A percentile compares a stretch with the other conserved stretches of the same genome.
phyloP scores from a whole-genome alignment of 2,797 vertebrate species.

The Aulostomus chinensis region DNA sequence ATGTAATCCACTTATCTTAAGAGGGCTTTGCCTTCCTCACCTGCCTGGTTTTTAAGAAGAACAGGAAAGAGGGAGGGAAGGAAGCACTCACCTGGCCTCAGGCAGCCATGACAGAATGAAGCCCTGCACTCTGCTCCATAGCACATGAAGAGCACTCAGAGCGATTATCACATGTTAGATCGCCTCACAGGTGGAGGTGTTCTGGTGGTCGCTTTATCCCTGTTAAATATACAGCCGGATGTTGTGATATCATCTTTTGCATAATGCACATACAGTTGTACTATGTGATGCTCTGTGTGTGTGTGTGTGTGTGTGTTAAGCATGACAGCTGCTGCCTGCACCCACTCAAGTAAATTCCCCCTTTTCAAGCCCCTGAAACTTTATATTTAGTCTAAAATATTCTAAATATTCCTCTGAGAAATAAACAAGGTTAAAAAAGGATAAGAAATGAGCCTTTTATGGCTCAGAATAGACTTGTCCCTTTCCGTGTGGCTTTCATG shows the following conservation, averaged over 20 bases:
- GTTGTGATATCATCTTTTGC: conserved; percentile 54
- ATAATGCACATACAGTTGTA: conserved; percentile 14
- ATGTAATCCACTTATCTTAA: conserved; percentile 74
- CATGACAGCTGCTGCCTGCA: conserved; percentile 21
- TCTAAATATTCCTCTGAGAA: conserved; percentile 69
- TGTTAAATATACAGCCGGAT: conserved; percentile 59
- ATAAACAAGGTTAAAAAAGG: conserved; percentile 82
- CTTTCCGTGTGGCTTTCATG: conserved; percentile 79
- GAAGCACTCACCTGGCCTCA: conserved; percentile 64
- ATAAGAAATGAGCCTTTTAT: conserved; percentile 76
- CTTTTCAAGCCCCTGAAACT: conserved; percentile 53
- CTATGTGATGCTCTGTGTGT: conserved; percentile 5
- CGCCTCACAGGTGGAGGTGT: conserved; percentile 59
- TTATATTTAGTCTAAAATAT: conserved; percentile 78
- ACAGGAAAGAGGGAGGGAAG: conserved; percentile 60
- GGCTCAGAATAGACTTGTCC: conserved; percentile 76
- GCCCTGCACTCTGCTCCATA: conserved; percentile 39
- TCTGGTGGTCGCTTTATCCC: conserved; percentile 51
- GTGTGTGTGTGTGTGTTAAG: conserved; percentile 8
- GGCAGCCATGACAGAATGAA: conserved; percentile 60
- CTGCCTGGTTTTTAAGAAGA: conserved; percentile 60
- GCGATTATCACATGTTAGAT: conserved; percentile 59
- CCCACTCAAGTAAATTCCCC: conserved; percentile 35
- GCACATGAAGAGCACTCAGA: conserved; percentile 57
- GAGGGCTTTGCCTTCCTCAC: conserved; percentile 65